Base-by-base conservation (phyloP, 2,113 vertebrate genomes). In the Callorhinus ursinus region DNA sequence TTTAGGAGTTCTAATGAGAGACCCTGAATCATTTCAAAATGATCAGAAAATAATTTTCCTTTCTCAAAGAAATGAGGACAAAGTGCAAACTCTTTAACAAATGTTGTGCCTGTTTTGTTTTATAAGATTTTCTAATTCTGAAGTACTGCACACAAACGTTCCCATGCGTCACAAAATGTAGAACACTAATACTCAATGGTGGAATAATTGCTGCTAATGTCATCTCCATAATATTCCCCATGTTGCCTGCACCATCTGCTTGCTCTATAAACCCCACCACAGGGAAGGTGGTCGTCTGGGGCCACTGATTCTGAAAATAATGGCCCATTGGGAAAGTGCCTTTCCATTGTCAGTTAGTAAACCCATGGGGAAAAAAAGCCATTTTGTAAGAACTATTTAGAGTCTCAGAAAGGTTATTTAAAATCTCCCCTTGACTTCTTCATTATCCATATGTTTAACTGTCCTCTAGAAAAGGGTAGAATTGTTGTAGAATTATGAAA, bases 281-380 rank as follows among this genome's bases (percentile, higher is more conserved):
- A 15, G 53, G 28, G 55, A 69, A 12, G 31, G 51, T 46, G 26
- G 42, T 51, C 4, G 0, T 87, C 51, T 80, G 88, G 76, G 80
- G 39, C 74, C 57, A 28, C 80, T 51, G 61, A 69, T 69, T 94
- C 89, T 83, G 88, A 74, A 74, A 96, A 92, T 95, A 96, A 96
- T 49, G 42, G 84, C 69, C 33, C 22, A 21, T 1, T 84, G 84
- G 49, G 69, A 83, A 95, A 92, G 33, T 49, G 74, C 12, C 4
- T 92, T 83, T 67, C 53, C 65, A 12, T 74, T 88, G 46, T 96
- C 86, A 91, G 65, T 93, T 39, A 83, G 85, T 82, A 94, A 90
- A 59, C 69, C 67, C 76, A 92, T 28, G 74, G 79, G 49, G 53
- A 36, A 71, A 69, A 83, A 86, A 95, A 74, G 14, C 14, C 71